Percentiles rank a stretch among this genome's conserved stretches.
Evolutionary conservation across 2,113 vertebrate species (phyloP).

Genomic region (Rhinoptilus africanus): DNA sequence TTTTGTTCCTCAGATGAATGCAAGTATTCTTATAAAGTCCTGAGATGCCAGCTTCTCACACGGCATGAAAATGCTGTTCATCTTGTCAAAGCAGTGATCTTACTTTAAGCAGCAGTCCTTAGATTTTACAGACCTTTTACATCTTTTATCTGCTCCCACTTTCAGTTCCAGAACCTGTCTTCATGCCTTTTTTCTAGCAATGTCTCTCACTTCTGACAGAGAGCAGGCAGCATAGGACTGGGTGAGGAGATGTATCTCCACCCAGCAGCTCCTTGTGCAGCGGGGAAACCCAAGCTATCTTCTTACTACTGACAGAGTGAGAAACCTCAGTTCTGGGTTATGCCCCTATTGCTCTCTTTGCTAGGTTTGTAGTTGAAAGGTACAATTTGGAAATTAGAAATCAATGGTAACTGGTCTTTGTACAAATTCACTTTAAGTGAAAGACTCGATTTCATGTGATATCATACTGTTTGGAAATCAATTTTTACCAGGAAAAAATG

Average conservation of each 20-base stretch:
- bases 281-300: rapidly evolving
- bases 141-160: background rate
- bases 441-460: conserved; percentile 22
- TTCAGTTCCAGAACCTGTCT: background rate
- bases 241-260: background rate
- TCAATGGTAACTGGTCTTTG: conserved; percentile 34
- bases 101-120: background rate
- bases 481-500: conserved; percentile 22
- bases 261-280: background rate
- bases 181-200: background rate
- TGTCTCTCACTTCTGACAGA: background rate
- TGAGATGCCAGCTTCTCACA: background rate
- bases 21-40: background rate
- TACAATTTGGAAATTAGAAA: background rate
- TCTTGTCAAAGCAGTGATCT: background rate
- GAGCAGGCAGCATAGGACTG: background rate
- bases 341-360: background rate
- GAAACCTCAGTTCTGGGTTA: background rate
- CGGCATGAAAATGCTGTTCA: background rate
- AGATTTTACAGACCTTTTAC: background rate
- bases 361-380: background rate
- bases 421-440: conserved; percentile 52
- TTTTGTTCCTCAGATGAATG: background rate
- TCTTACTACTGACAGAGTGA: background rate
- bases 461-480: conserved; percentile 50